Percentiles rank a stretch among this genome's conserved stretches.
Evolutionary conservation across 2,797 vertebrate species (phyloP).

Genomic region (Ataeniobius toweri): DNA sequence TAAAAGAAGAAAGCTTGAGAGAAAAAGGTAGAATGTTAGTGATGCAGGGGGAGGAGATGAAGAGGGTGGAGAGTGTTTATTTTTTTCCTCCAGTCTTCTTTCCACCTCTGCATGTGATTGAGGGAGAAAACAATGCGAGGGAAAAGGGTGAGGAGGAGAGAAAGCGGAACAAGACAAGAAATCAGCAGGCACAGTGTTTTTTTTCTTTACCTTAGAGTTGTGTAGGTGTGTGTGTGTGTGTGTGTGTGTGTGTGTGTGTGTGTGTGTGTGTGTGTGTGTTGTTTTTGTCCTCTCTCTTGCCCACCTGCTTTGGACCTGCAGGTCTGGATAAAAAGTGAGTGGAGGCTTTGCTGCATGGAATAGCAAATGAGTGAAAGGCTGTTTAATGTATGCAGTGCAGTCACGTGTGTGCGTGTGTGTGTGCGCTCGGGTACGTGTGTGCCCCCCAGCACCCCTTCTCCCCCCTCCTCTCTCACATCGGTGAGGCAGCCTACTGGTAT

Average conservation of each 20-base stretch:
- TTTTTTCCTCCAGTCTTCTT: conserved; percentile 45
- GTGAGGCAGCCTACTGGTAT: conserved; percentile 72
- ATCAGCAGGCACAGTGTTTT: conserved; percentile 39
- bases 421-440: too few species aligned
- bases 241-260: background rate
- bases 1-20: conserved; percentile 40
- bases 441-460: background rate
- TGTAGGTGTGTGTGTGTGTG: conserved; percentile 16
- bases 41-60: conserved; percentile 6
- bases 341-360: conserved; percentile 18
- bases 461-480: conserved; percentile 27
- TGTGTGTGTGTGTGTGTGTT: background rate
- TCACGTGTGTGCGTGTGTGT: conserved; percentile 31
- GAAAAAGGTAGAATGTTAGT: conserved; percentile 29
- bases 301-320: conserved; percentile 48
- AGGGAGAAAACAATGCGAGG: conserved; percentile 62
- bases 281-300: conserved; percentile 4
- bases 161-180: conserved; percentile 48
- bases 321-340: conserved; percentile 51
- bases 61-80: background rate
- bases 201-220: conserved; percentile 56
- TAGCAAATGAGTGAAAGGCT: conserved; percentile 35
- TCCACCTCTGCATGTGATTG: conserved; percentile 55
- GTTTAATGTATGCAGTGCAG: conserved; percentile 24
- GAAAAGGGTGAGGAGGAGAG: conserved; percentile 46